Evolutionary conservation across 2,797 vertebrate genomes (phyloP).

Genomic region (Leptatherina wallacei): DNA sequence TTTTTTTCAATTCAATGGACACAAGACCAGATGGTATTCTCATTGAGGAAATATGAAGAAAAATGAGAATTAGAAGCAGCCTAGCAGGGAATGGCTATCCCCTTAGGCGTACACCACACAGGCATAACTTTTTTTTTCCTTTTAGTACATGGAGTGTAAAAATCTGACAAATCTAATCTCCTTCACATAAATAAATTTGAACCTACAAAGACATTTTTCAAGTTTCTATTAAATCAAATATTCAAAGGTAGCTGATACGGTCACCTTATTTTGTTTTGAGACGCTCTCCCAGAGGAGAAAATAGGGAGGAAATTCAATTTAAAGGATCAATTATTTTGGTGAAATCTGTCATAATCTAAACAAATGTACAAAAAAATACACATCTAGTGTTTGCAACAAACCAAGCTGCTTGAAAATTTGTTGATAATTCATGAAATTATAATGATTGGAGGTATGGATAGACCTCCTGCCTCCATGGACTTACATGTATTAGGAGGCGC

Average conservation of each 20-base stretch:
- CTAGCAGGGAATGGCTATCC: slow-evolving; percentile 53
- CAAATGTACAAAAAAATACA: too few species aligned
- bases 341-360: background rate
- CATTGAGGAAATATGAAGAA: slow-evolving; percentile 68
- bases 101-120: slow-evolving; percentile 21
- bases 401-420: background rate
- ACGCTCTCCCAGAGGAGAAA: too few species aligned
- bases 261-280: slow-evolving; percentile 20
- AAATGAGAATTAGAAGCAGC: slow-evolving; percentile 64
- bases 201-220: slow-evolving; percentile 20
- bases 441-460: background rate
- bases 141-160: slow-evolving; percentile 7
- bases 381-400: background rate
- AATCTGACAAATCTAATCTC: slow-evolving; percentile 23
- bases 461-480: background rate
- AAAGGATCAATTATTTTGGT: background rate
- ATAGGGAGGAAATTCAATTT: too few species aligned
- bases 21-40: slow-evolving; percentile 77
- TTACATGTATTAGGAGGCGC: slow-evolving; percentile 1
- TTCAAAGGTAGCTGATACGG: slow-evolving; percentile 21
- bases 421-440: background rate
- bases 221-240: slow-evolving; percentile 31
- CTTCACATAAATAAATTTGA: slow-evolving; percentile 22
- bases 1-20: slow-evolving; percentile 42
- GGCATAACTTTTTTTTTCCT: slow-evolving; percentile 33